A percentile compares a stretch with the other conserved stretches of the same genome.
Evolutionary conservation across 2,888 invertebrate species (phyloP).

Genomic region (Ectemnius continuus): DNA sequence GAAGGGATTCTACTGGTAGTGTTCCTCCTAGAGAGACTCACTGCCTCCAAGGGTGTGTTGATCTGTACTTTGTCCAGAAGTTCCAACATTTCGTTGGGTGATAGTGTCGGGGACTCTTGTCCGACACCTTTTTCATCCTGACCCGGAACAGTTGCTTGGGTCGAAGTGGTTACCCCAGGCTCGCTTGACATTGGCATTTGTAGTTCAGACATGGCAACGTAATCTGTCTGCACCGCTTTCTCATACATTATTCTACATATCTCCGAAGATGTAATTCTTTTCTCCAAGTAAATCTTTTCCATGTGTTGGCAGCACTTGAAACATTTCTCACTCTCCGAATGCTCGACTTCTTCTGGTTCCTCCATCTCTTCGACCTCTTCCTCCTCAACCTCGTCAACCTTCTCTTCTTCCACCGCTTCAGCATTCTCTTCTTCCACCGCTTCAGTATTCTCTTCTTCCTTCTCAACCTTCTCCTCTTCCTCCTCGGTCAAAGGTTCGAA

Average conservation of each 20-base stretch:
- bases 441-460: no score
- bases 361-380: background rate
- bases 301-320: conserved; percentile 42
- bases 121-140: background rate
- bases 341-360: background rate
- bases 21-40: conserved; percentile 23
- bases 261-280: conserved; percentile 2
- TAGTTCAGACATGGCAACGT: background rate
- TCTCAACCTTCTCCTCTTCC: no score
- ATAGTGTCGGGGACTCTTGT: conserved; percentile 41
- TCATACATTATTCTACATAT: conserved; percentile 27
- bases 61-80: conserved; percentile 74
- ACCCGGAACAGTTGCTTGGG: no score
- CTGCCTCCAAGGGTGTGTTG: conserved; percentile 62
- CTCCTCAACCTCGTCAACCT: background rate
- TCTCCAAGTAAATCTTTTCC: conserved; percentile 24
- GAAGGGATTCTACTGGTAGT: no score
- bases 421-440: no score
- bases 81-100: conserved; percentile 72
- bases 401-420: no score
- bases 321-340: background rate
- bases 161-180: no score
- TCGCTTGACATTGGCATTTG: no score
- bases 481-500: background rate
- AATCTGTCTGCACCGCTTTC: conserved; percentile 54